A percentile compares a stretch with the other conserved stretches of the same genome.
phyloP scores from a whole-genome alignment of 2,888 invertebrate species.

The Aporophyla nigra region DNA sequence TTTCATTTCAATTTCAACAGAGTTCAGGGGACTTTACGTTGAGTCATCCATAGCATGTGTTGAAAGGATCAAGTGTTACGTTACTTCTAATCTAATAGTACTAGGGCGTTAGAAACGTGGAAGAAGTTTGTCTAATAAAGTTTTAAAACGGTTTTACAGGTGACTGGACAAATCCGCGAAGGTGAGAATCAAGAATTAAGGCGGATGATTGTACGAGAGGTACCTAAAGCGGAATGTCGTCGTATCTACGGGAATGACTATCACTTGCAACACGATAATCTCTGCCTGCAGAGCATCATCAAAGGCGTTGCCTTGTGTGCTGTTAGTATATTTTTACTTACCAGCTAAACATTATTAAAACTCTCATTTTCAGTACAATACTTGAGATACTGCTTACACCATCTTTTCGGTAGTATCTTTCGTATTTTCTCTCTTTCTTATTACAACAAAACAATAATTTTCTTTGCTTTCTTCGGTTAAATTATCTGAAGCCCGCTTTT shows the following conservation, averaged over 20 bases:
- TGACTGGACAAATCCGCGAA: slow-evolving; percentile 85
- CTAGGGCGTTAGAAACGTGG: slow-evolving; percentile 47
- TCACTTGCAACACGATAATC: slow-evolving; percentile 85
- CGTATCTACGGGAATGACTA: slow-evolving; percentile 85
- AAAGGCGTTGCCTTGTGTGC: slow-evolving; percentile 87
- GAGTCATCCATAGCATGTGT: slow-evolving; percentile 8
- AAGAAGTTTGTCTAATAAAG: slow-evolving; percentile 22
- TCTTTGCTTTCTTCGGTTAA: neutral
- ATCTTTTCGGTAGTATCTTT: neutral
- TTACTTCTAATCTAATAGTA: slow-evolving; percentile 61
- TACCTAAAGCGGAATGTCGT: slow-evolving; percentile 79
- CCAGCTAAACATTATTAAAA: too few species aligned
- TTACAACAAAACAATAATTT: neutral
- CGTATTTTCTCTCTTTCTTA: neutral
- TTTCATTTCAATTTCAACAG: slow-evolving; percentile 9
- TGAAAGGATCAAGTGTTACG: slow-evolving; percentile 54
- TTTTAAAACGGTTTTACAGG: slow-evolving; percentile 69
- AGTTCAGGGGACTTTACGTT: slow-evolving; percentile 22
- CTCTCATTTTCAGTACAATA: neutral
- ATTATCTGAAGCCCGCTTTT: neutral
- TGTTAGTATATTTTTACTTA: slow-evolving; percentile 71
- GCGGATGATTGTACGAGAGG: slow-evolving; percentile 84
- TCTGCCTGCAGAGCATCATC: slow-evolving; percentile 82
- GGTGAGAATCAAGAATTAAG: slow-evolving; percentile 87
- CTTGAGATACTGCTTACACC: neutral